A percentile compares a stretch with the other conserved stretches of the same genome.
Conservation (phyloP, 2,113 vertebrate species). For the Sialia sialis region DNA sequence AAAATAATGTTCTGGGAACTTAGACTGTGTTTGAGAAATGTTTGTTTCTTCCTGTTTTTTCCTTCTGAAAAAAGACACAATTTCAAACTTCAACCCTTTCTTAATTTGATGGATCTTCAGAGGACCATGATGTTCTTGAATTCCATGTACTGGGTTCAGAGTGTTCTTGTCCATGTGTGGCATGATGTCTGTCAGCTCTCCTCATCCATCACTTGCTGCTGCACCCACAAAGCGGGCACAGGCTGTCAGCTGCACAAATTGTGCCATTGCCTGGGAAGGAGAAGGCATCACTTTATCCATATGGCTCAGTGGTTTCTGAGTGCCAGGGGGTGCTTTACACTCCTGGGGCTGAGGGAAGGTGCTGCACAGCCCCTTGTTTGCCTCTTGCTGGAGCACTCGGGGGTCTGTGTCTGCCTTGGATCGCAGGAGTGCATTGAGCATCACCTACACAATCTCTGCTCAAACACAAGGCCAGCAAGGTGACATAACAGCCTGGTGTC, state of each 20-base stretch:
- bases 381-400: neutral
- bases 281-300: neutral
- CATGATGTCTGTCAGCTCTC: neutral
- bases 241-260: neutral
- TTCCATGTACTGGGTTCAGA: neutral
- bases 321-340: neutral
- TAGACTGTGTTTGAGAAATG: neutral
- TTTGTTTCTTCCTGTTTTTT: neutral
- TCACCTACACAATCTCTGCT: accelerated
- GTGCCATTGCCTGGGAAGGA: neutral
- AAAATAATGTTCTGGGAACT: neutral
- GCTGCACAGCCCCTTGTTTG: neutral
- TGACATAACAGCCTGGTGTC: neutral
- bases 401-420: neutral
- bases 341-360: too few species aligned
- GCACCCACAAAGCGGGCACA: neutral
- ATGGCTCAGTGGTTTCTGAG: neutral
- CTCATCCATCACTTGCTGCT: neutral
- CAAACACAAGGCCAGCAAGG: neutral
- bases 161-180: neutral
- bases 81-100: neutral
- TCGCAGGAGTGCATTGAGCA: neutral
- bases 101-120: neutral
- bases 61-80: neutral
- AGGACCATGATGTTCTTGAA: neutral